Evolutionary conservation across 2,113 vertebrate genomes (phyloP).

Genomic region (Zingel zingel): DNA sequence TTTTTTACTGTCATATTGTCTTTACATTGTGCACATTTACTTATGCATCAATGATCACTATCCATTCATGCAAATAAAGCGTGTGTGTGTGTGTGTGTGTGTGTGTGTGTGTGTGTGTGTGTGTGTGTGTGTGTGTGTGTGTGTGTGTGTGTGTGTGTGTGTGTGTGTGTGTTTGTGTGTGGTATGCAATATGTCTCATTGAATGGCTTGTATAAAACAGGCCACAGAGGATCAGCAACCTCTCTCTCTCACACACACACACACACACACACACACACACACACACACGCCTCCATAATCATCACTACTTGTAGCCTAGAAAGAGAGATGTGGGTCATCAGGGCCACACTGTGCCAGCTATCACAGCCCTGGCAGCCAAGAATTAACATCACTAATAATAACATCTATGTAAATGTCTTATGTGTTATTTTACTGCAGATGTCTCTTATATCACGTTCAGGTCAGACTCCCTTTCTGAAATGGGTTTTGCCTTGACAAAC

Average conservation of each 20-base stretch:
- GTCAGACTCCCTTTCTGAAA: conserved; percentile 5
- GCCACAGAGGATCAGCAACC: conserved; percentile 49
- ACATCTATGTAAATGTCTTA: conserved; percentile 48
- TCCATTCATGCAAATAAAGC: conserved; percentile 68
- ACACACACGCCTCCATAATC: conserved; percentile 51
- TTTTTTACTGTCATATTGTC: conserved; percentile 18
- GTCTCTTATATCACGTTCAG: conserved; percentile 45
- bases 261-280: conserved; percentile 42
- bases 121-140: too few species aligned
- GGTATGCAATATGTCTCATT: conserved; percentile 10
- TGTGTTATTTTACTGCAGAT: conserved; percentile 45
- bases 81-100: conserved; percentile 26
- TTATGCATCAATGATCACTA: conserved; percentile 44
- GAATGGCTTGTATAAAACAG: conserved; percentile 57
- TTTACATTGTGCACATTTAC: conserved; percentile 47
- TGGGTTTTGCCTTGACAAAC: conserved; percentile 39
- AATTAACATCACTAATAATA: conserved; percentile 55
- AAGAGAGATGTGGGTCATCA: conserved; percentile 73
- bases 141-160: too few species aligned
- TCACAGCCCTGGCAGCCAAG: conserved; percentile 41
- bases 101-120: too few species aligned
- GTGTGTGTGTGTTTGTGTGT: conserved; percentile 5
- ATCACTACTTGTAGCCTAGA: conserved; percentile 72
- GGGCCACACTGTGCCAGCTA: conserved; percentile 58
- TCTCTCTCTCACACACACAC: conserved; percentile 35